Percentiles rank a stretch among this genome's conserved stretches.
phyloP scores from a whole-genome alignment of 2,888 invertebrate species.

The Aphidius colemani region DNA sequence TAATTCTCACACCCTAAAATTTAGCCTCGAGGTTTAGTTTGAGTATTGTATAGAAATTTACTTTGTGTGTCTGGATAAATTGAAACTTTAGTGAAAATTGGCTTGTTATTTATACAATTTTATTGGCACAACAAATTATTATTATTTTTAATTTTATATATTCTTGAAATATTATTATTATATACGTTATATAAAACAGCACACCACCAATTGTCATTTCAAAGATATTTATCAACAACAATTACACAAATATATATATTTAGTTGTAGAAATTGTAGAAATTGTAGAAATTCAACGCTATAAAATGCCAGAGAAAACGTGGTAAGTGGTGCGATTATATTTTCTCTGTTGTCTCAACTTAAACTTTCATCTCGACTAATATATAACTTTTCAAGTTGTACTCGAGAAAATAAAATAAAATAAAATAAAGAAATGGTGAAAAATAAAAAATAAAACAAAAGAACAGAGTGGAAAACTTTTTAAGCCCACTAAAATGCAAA shows the following conservation, averaged over 20 bases:
- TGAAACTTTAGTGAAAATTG: slow-evolving; percentile 25
- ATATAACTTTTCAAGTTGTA: slow-evolving; percentile 22
- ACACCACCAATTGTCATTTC: slow-evolving; percentile 16
- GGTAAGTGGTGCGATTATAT: slow-evolving; percentile 54
- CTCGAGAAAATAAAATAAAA: slow-evolving; percentile 20
- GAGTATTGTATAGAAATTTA: neutral
- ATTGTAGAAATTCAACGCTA: slow-evolving; percentile 21
- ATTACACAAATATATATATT: slow-evolving; percentile 34
- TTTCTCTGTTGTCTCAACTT: slow-evolving; percentile 35
- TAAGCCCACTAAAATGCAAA: slow-evolving; percentile 15
- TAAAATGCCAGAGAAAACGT: slow-evolving; percentile 26
- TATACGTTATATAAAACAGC: no score
- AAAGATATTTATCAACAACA: slow-evolving; percentile 43
- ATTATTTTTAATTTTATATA: no score
- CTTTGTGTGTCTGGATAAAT: slow-evolving; percentile 6
- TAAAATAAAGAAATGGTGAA: slow-evolving; percentile 32
- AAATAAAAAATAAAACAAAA: slow-evolving; percentile 33
- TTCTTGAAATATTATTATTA: no score
- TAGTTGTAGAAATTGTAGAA: slow-evolving; percentile 24
- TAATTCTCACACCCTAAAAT: slow-evolving; percentile 7
- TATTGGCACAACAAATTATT: slow-evolving; percentile 10
- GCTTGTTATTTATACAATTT: slow-evolving; percentile 2
- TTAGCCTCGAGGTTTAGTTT: neutral
- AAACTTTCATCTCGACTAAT: slow-evolving; percentile 17
- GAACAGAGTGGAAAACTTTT: slow-evolving; percentile 21